These are phyloP conservation scores for Antennarius maculatus DNA, from an alignment of 2,797 vertebrate species.

Conservation along the genomic window DNA sequence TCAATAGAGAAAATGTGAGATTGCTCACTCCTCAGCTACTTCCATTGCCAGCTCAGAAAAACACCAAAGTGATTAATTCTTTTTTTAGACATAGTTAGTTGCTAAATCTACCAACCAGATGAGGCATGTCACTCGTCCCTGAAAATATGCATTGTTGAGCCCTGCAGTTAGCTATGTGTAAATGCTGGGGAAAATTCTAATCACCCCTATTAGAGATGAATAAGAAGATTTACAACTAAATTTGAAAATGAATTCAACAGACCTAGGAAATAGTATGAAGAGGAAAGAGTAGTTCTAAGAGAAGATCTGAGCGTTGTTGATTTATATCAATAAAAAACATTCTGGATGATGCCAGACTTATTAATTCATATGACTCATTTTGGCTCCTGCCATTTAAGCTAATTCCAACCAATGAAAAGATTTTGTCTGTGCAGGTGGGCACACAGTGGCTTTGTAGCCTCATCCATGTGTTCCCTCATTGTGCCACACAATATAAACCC, in stretches of 20 bases:
- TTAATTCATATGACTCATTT: not conserved
- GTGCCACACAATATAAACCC: conserved; percentile 43
- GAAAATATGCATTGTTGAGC: too few species aligned
- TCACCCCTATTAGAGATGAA: too few species aligned
- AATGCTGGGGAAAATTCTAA: too few species aligned
- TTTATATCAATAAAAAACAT: not conserved
- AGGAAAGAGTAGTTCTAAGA: too few species aligned
- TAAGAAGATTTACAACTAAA: too few species aligned
- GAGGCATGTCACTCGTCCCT: too few species aligned
- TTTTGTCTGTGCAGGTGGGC: conserved; percentile 35
- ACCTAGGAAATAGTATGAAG: too few species aligned
- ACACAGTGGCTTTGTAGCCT: conserved; percentile 34
- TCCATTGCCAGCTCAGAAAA: not conserved
- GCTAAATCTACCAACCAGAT: too few species aligned
- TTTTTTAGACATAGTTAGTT: not conserved
- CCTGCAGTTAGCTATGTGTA: too few species aligned
- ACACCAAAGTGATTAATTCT: not conserved
- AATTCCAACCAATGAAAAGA: not conserved
- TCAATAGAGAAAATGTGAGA: not conserved
- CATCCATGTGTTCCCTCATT: conserved; percentile 55
- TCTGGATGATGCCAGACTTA: too few species aligned
- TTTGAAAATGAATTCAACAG: too few species aligned
- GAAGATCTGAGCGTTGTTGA: not conserved
- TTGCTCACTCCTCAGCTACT: not conserved
- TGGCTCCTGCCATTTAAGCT: conserved; percentile 12